phyloP scores from a whole-genome alignment of 2,797 vertebrate species.

The Dermochelys coriacea region DNA sequence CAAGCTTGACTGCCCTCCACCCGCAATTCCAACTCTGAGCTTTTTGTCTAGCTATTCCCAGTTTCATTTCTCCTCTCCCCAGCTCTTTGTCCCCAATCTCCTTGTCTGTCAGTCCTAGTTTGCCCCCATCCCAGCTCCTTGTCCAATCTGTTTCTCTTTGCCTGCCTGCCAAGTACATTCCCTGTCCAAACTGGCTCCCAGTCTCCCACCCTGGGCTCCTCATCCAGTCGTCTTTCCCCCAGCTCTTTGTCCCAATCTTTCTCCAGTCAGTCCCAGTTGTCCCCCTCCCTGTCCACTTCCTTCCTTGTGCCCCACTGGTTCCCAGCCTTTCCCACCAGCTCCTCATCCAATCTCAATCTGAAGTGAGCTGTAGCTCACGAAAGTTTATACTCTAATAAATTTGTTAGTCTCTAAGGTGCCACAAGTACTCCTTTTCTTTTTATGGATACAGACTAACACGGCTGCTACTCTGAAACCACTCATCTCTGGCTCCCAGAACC shows the following conservation, averaged over 20 bases:
- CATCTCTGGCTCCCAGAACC: too few relatives aligned
- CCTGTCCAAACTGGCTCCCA: neutral
- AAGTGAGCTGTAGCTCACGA: too few relatives aligned
- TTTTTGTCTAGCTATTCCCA: neutral
- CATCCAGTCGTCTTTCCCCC: neutral
- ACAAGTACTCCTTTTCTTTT: too few relatives aligned
- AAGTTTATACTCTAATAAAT: too few relatives aligned
- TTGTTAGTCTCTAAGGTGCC: too few relatives aligned
- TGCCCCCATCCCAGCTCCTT: neutral
- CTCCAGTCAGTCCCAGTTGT: neutral
- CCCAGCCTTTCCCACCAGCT: too few relatives aligned
- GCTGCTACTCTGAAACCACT: too few relatives aligned
- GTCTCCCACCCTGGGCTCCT: neutral
- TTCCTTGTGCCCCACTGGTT: too few relatives aligned
- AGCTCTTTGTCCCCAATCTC: neutral
- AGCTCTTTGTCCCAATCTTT: neutral
- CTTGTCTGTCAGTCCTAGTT: neutral
- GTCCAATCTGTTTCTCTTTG: neutral
- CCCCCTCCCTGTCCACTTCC: too few relatives aligned
- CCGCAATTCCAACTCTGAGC: neutral
- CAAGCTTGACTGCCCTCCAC: neutral
- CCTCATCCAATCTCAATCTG: too few relatives aligned
- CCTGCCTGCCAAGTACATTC: neutral
- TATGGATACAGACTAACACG: too few relatives aligned
- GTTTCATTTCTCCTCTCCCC: neutral